Evolutionary conservation across 2,797 vertebrate species (phyloP).

Genomic region (Silurus lanzhouensis): DNA sequence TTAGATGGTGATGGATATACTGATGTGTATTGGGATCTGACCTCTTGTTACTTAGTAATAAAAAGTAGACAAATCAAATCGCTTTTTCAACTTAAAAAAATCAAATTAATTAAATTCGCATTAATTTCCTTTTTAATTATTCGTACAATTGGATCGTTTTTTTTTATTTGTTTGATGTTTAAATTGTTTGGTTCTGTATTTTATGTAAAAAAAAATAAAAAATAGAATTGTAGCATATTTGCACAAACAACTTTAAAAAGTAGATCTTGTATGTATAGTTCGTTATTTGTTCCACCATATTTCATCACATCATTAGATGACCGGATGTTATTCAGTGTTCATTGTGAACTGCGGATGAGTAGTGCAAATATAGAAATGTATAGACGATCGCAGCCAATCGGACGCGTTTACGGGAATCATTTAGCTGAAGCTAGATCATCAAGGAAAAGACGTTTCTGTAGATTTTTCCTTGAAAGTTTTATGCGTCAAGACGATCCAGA

Average conservation of each 20-base stretch:
- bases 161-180: background rate
- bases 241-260: too few relatives aligned
- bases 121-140: background rate
- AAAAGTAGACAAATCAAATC: background rate
- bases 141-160: background rate
- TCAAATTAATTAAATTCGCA: background rate
- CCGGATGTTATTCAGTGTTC: background rate
- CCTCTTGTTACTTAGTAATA: background rate
- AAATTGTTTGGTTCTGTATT: background rate
- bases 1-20: background rate
- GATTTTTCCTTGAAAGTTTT: too few relatives aligned
- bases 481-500: background rate
- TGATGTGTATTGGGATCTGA: background rate
- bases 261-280: too few relatives aligned
- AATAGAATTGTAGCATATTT: too few relatives aligned
- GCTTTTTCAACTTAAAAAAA: background rate
- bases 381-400: background rate
- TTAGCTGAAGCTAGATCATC: background rate
- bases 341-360: background rate
- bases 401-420: background rate
- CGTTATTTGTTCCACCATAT: background rate
- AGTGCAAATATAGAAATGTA: background rate
- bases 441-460: too few relatives aligned
- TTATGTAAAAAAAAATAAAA: too few relatives aligned
- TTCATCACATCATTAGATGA: background rate